Evolutionary conservation across 2,113 vertebrate species (phyloP), one percentile per base, ranked within the genome.

Genomic region (Neogale vison): DNA sequence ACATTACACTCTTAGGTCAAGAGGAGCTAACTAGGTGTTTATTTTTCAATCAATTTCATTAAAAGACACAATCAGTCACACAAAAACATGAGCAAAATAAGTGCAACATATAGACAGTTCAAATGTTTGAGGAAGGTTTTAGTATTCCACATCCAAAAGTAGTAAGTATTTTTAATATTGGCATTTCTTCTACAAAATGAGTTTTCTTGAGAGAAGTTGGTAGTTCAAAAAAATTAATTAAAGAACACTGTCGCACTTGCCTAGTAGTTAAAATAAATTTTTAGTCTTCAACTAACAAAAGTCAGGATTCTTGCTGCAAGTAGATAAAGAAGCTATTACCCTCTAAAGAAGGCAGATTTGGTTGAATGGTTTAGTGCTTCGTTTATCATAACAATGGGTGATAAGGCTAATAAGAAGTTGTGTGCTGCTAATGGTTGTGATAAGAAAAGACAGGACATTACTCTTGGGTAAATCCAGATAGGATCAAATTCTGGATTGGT

Each of bases 361-460:
- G 69, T 71, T 85, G 88, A 91, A 52, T 94, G 88, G 71, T 59
- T 96, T 93, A 82, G 57, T 21, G 21, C 59, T 96, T 82, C 12
- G 1, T 97, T 97, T 97, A 97, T 96, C 95, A 93, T 97, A 97
- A 93, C 81, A 92, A 74, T 86, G 39, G 89, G 42, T 77, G 96
- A 97, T 97, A 97, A 98, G n/a, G 26, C 88, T 97, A 97, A 97
- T 93, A 97, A 89, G 84, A 95, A 95, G 34, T 74, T 90, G 47
- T 83, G 61, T 36, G 21, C 31, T n/a, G 69, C 80, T 97, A 97
- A 97, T 96, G 63, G 69, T 50, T 6, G 45, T 84, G 98, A 97
- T 97, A 98, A 97, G 94, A 95, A 76, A 71, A 80, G 94, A 97
- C 93, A 97, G 84, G 81, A 77, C 97, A 95, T 96, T 96, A 94